Conservation (phyloP, 2,797 vertebrate species). For the Schizopygopsis pylzovi region DNA sequence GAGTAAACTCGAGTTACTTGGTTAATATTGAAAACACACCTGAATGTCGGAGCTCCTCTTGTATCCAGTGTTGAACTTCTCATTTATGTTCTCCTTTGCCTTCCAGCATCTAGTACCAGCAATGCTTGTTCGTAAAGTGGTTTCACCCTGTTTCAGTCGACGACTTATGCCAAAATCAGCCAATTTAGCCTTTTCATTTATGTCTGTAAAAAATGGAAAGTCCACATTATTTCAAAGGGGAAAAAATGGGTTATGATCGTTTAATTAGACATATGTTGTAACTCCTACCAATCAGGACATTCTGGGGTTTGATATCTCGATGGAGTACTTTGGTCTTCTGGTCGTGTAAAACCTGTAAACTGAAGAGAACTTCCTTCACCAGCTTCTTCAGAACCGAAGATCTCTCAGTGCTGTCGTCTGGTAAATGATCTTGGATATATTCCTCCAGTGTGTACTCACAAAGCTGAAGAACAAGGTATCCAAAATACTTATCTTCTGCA, state of each 20-base stretch:
- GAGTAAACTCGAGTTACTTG: too few species aligned
- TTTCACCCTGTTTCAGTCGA: constrained; percentile 58
- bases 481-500: too few species aligned
- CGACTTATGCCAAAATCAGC: constrained; percentile 76
- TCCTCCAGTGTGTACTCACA: too few species aligned
- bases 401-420: too few species aligned
- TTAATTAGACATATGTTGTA: neutral
- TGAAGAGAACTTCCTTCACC: neutral
- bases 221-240: neutral
- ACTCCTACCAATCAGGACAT: constrained; percentile 74
- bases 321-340: constrained; percentile 65
- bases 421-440: too few species aligned
- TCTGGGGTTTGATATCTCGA: constrained; percentile 75
- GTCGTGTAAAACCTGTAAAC: constrained; percentile 68
- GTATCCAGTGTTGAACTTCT: constrained; percentile 49
- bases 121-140: constrained; percentile 56
- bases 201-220: constrained; percentile 59
- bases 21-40: constrained; percentile 59
- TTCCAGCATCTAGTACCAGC: constrained; percentile 74
- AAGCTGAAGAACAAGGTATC: too few species aligned
- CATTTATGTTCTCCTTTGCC: constrained; percentile 67
- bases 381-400: too few species aligned
- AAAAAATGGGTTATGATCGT: too few species aligned
- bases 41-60: constrained; percentile 71
- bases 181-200: constrained; percentile 58